Conservation (phyloP, 2,797 vertebrate genomes). For the Takifugu rubripes region DNA sequence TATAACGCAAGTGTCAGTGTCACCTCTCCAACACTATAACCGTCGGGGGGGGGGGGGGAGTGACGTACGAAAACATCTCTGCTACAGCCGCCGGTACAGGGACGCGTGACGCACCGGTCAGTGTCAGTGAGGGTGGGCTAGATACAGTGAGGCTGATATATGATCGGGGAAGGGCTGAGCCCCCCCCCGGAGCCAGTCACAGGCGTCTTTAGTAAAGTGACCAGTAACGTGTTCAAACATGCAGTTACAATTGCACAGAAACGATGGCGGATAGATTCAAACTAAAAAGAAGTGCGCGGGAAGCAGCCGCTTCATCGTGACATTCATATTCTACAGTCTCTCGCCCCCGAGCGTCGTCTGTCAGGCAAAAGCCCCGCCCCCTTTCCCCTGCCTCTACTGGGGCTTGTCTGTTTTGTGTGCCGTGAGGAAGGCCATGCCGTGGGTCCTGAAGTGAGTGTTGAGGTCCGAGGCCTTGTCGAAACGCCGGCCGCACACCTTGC, state of each 20-base stretch:
- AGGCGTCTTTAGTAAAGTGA: conserved; percentile 46
- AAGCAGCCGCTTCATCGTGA: conserved; percentile 46
- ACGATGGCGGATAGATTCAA: conserved; percentile 33
- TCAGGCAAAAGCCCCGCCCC: conserved; percentile 8
- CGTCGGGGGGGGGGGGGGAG: neutral
- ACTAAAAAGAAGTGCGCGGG: conserved; percentile 18
- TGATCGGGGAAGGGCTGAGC: conserved; percentile 25
- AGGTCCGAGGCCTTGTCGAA: conserved; percentile 91
- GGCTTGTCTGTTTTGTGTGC: conserved; percentile 86
- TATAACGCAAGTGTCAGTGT: conserved; percentile 73
- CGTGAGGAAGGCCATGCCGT: conserved; percentile 96
- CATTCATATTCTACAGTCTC: conserved; percentile 57
- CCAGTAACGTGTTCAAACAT: conserved; percentile 57
- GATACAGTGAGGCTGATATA: conserved; percentile 48
- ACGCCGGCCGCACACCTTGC: conserved; percentile 86
- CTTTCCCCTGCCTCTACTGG: conserved; percentile 50
- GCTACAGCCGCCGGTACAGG: conserved; percentile 23
- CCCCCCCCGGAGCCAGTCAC: conserved; percentile 34
- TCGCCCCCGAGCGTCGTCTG: conserved; percentile 1
- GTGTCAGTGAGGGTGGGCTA: conserved; percentile 35
- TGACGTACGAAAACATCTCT: conserved; percentile 38
- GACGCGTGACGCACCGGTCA: conserved; percentile 33
- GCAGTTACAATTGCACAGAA: conserved; percentile 63
- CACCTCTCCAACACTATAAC: conserved; percentile 40
- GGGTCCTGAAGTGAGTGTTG: conserved; percentile 95